phyloP scores from a whole-genome alignment of 2,113 vertebrate species.

The Microcebus griseorufus region DNA sequence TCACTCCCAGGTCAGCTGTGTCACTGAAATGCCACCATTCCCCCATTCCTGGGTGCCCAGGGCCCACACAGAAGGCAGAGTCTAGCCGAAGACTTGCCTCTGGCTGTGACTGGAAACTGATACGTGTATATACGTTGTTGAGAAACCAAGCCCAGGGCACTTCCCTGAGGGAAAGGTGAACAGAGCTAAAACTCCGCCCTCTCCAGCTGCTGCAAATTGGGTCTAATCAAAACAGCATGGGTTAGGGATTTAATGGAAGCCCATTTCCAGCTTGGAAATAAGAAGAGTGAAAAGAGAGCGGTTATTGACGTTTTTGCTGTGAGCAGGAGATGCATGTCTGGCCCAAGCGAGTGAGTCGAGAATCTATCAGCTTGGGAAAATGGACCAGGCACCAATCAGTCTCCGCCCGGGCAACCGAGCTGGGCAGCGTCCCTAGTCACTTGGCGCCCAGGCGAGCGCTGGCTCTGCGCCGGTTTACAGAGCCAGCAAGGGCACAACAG shows the following conservation, averaged over 20 bases:
- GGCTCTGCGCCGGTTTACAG: background rate
- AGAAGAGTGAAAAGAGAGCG: conserved; percentile 35
- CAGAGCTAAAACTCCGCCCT: conserved; percentile 14
- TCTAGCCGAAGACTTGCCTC: background rate
- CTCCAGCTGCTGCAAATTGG: conserved; percentile 29
- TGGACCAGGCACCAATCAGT: background rate
- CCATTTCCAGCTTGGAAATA: conserved; percentile 29
- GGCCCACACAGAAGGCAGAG: background rate
- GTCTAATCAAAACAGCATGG: conserved; percentile 52
- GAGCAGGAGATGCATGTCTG: conserved; percentile 26
- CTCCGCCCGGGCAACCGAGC: background rate
- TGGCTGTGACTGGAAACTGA: background rate
- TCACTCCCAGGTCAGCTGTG: background rate
- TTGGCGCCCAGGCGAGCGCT: background rate
- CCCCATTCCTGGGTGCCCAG: background rate
- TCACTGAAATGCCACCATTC: background rate
- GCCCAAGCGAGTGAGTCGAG: conserved; percentile 23
- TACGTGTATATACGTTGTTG: background rate
- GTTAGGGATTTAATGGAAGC: conserved; percentile 58
- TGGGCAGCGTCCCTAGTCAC: background rate
- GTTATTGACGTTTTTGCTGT: conserved; percentile 65
- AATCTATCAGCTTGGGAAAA: conserved; percentile 43
- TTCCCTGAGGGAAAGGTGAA: background rate
- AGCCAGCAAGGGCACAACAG: background rate
- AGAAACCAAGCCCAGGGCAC: background rate